Evolutionary conservation across 2,888 invertebrate species (phyloP).

Genomic region (Leptothorax acervorum): DNA sequence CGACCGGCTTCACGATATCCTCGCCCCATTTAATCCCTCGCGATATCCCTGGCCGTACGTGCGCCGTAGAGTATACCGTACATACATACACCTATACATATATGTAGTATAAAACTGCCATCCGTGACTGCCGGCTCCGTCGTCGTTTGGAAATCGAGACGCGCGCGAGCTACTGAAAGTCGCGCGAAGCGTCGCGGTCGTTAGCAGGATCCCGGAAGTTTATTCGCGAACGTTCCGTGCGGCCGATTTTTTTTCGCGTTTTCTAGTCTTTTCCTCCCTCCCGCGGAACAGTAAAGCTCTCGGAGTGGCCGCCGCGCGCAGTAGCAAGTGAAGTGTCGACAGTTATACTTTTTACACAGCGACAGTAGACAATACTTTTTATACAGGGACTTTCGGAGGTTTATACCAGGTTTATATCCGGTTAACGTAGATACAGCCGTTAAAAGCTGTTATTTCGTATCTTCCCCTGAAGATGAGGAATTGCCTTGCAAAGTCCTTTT

Average conservation of each 20-base stretch:
- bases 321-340: slow-evolving; percentile 54
- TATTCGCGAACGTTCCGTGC: slow-evolving; percentile 39
- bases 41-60: slow-evolving; percentile 39
- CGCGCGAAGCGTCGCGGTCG: slow-evolving; percentile 56
- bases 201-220: slow-evolving; percentile 60
- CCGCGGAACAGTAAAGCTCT: slow-evolving; percentile 56
- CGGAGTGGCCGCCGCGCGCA: slow-evolving; percentile 43
- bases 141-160: slow-evolving; percentile 51
- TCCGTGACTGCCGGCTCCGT: slow-evolving; percentile 32
- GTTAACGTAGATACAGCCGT: slow-evolving; percentile 54
- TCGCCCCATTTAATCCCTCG: slow-evolving; percentile 34
- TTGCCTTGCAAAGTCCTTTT: slow-evolving; percentile 6
- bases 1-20: slow-evolving; percentile 47
- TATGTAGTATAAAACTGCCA: slow-evolving; percentile 35
- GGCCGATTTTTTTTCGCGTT: slow-evolving; percentile 53
- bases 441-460: slow-evolving; percentile 29
- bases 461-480: slow-evolving; percentile 15
- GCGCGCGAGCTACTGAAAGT: slow-evolving; percentile 29
- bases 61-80: background rate
- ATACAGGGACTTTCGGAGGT: slow-evolving; percentile 50
- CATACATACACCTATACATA: background rate
- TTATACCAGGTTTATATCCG: slow-evolving; percentile 36
- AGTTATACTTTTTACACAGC: slow-evolving; percentile 67
- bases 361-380: slow-evolving; percentile 58
- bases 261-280: background rate